Conservation (phyloP, 1,140 invertebrate genomes). For the Apis laboriosa region DNA sequence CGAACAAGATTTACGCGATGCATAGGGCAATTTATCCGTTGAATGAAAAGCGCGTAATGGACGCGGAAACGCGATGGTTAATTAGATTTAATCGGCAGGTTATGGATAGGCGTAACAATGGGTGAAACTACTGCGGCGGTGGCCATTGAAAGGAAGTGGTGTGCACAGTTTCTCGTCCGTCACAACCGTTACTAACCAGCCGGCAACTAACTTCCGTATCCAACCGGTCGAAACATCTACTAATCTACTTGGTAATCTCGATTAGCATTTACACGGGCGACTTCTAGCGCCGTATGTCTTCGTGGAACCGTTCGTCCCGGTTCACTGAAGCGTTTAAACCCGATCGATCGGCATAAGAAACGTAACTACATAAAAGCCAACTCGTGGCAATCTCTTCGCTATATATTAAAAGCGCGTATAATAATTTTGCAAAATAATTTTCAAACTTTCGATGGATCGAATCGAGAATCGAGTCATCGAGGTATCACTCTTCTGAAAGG, state of each 20-base stretch:
- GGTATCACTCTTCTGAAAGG: too few relatives aligned
- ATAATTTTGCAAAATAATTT: neutral
- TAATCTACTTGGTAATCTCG: slow-evolving; percentile 31
- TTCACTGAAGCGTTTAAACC: slow-evolving; percentile 39
- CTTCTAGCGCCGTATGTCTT: slow-evolving; percentile 17
- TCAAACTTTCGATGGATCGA: neutral
- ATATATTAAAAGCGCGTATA: neutral
- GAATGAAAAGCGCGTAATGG: neutral
- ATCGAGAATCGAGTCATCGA: too few relatives aligned
- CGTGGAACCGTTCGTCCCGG: slow-evolving; percentile 14
- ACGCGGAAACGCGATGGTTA: neutral
- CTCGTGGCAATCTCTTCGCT: neutral
- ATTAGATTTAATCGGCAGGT: slow-evolving; percentile 22
- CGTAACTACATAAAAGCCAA: neutral
- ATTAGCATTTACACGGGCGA: slow-evolving; percentile 44
- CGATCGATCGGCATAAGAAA: slow-evolving; percentile 38
- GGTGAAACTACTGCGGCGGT: neutral
- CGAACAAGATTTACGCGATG: neutral
- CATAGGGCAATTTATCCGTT: neutral
- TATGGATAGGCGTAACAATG: neutral
- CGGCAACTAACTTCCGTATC: slow-evolving; percentile 26
- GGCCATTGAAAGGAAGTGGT: slow-evolving; percentile 5
- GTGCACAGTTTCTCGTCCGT: slow-evolving; percentile 14
- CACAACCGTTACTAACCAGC: slow-evolving; percentile 17
- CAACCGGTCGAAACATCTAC: slow-evolving; percentile 21